phyloP scores from a whole-genome alignment of 2,888 invertebrate genomes.

The Agrotis ipsilon region DNA sequence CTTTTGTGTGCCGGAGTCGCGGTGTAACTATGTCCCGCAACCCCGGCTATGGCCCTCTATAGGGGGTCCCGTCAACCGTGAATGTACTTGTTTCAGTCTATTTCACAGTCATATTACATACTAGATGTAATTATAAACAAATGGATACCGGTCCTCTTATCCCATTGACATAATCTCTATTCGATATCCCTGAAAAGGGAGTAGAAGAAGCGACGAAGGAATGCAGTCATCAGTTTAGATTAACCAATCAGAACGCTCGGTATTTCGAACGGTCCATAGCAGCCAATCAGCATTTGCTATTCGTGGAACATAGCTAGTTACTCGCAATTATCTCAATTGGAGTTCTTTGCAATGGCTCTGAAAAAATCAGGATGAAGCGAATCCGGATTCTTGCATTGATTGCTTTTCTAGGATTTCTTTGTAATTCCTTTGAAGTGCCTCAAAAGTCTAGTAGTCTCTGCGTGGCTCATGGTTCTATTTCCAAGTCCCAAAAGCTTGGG shows the following conservation, averaged over 20 bases:
- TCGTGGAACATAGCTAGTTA: constrained; percentile 15
- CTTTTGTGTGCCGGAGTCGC: no score
- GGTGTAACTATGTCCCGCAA: no score
- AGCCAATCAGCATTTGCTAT: constrained; percentile 33
- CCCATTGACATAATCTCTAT: not conserved
- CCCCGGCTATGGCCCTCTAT: no score
- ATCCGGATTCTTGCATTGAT: constrained; percentile 6
- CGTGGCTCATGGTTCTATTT: not conserved
- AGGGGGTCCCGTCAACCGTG: no score
- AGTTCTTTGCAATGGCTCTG: constrained; percentile 15
- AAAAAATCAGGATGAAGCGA: constrained; percentile 5
- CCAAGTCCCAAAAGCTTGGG: no score
- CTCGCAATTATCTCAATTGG: constrained; percentile 26
- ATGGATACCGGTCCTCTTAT: no score
- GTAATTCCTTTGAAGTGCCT: not conserved
- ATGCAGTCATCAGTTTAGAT: constrained; percentile 17
- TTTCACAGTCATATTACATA: no score
- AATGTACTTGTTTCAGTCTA: no score
- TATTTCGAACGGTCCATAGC: constrained; percentile 7
- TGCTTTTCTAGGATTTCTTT: constrained; percentile 5
- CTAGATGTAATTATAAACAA: no score
- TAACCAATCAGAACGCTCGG: constrained; percentile 27
- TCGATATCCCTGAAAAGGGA: not conserved
- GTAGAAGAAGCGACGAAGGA: not conserved
- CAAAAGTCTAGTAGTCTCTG: no score